Conservation (phyloP, 2,888 invertebrate species). For the Phalera bucephala region DNA sequence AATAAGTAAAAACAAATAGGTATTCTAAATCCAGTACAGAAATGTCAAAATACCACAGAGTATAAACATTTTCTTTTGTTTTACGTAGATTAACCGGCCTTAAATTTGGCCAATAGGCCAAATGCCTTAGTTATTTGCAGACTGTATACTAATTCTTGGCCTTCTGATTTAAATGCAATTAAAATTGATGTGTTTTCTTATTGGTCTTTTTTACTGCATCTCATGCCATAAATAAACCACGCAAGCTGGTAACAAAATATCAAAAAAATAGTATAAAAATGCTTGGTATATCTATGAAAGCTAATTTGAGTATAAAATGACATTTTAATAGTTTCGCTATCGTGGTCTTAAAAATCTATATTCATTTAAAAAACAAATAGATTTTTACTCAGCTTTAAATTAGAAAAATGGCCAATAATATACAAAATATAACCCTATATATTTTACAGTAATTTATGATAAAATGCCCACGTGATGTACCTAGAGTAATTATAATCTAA, state of each 20-base stretch:
- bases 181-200: no score
- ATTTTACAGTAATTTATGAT: slow-evolving; percentile 14
- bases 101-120: no score
- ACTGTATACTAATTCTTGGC: no score
- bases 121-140: no score
- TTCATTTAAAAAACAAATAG: no score
- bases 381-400: slow-evolving; percentile 28
- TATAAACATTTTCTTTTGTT: no score
- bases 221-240: slow-evolving; percentile 21
- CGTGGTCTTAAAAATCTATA: not conserved
- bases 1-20: no score
- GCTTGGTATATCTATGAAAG: slow-evolving; percentile 44
- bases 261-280: slow-evolving; percentile 33
- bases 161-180: no score
- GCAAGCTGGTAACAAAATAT: slow-evolving; percentile 50
- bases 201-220: slow-evolving; percentile 31
- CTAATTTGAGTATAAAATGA: slow-evolving; percentile 34
- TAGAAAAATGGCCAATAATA: slow-evolving; percentile 38
- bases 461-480: slow-evolving; percentile 19
- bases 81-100: no score
- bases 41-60: no score
- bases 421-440: slow-evolving; percentile 35
- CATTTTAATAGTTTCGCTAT: slow-evolving; percentile 10
- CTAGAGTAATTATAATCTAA: slow-evolving; percentile 1
- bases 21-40: no score